Evolutionary conservation across 2,113 vertebrate genomes (phyloP), one percentile per base, ranked within the genome.

Genomic region (Gambusia holbrooki): DNA sequence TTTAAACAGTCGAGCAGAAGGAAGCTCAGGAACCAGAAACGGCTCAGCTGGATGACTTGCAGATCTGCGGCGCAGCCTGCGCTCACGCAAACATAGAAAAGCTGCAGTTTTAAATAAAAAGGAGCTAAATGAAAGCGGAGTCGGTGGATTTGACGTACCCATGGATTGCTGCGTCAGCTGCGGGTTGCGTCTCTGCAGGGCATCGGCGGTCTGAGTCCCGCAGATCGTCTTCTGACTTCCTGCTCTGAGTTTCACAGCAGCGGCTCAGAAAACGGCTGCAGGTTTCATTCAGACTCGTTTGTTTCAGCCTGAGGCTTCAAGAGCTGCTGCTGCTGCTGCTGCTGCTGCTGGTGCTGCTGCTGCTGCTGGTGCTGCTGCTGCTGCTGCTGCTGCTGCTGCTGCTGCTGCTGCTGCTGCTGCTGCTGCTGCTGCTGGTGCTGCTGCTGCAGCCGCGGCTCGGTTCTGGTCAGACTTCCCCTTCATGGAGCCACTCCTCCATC

Each of bases 211-310:
- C 45, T 69, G 35, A 74, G 81, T 60, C 48, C 64, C 42, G 80
- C 81, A 62, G 42, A 69, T 77, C 17, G 1, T n/a, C 74, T 77
- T 82, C 73, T 74, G 77, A 92, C 88, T 92, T 92, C 89, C 88
- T 88, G 51, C 73, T n/a, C 60, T 72, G 29, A 12, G 28, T 71
- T 78, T 40, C 19, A 25, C 35, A 11, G 35, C 35, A 37, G 35
- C 35, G 32, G 32, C 32, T 7, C 32, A 33, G 7, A 33, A 35
- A 37, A 2, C 10, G 10, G 35, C 35, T 37, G 35, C 35, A 37
- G 35, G 10, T 37, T 37, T 37, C 35, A 37, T 37, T 37, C 35
- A 37, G 10, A 11, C 35, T 7, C 32, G 32, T 33, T 33, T 61
- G 22, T 71, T 78, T 40, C 37, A 40, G 37, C 9, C 35, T 8